Conservation (phyloP, 2,888 invertebrate genomes). For the Agrilus cyanescens region DNA sequence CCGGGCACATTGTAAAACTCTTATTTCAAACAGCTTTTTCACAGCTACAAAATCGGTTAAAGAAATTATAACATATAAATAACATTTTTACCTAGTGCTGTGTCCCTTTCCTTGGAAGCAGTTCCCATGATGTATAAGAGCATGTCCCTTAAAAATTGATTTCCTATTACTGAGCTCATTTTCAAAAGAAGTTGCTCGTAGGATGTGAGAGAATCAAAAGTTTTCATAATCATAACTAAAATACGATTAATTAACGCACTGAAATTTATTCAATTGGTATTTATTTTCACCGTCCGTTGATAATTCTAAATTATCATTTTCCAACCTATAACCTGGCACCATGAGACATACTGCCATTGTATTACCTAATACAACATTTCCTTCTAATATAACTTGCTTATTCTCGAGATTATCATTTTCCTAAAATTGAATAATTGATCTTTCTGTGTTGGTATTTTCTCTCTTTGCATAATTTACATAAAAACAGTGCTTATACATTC, state of each 20-base stretch:
- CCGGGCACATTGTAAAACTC: slow-evolving; percentile 48
- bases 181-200: slow-evolving; percentile 54
- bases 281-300: slow-evolving; percentile 41
- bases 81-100: slow-evolving; percentile 38
- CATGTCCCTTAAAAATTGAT: slow-evolving; percentile 49
- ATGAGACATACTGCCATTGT: slow-evolving; percentile 38
- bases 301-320: slow-evolving; percentile 41
- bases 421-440: no score
- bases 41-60: slow-evolving; percentile 35
- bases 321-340: slow-evolving; percentile 36
- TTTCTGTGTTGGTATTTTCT: no score
- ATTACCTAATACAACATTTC: slow-evolving; percentile 14
- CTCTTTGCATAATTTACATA: slow-evolving; percentile 25
- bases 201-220: slow-evolving; percentile 50
- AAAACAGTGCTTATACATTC: slow-evolving; percentile 37
- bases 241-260: slow-evolving; percentile 7
- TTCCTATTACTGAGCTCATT: slow-evolving; percentile 51
- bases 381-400: not conserved
- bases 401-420: not conserved
- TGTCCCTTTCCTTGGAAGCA: slow-evolving; percentile 33
- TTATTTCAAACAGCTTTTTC: slow-evolving; percentile 45
- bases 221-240: slow-evolving; percentile 49
- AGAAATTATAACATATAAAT: not conserved
- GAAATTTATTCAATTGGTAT: not conserved
- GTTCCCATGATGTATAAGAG: slow-evolving; percentile 42